Conservation (phyloP, 2,888 invertebrate genomes). For the Leptopilina drosophilae region DNA sequence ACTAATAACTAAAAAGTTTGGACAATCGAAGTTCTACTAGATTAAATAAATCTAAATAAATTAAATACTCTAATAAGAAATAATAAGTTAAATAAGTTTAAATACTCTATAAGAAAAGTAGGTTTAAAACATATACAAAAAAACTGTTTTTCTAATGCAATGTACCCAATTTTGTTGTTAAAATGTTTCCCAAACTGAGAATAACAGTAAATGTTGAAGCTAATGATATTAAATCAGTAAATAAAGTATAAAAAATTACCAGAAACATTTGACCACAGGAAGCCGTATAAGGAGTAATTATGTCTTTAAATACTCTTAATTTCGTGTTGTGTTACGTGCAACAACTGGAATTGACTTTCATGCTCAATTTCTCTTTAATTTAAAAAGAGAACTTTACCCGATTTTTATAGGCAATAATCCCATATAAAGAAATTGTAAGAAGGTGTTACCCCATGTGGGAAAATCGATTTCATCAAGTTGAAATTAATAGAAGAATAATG, state of each 20-base stretch:
- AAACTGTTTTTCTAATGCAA: no score
- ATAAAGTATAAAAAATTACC: not conserved
- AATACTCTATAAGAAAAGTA: no score
- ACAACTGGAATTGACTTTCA: constrained; percentile 20
- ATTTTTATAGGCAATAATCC: not conserved
- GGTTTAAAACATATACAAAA: no score
- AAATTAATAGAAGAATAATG: not conserved
- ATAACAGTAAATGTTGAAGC: not conserved
- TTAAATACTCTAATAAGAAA: no score
- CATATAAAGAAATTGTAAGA: constrained; percentile 19
- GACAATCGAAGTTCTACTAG: no score
- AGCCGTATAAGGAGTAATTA: constrained; percentile 24
- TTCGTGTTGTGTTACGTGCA: constrained; percentile 16
- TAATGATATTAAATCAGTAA: not conserved
- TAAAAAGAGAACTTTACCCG: not conserved
- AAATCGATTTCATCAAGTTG: constrained; percentile 8
- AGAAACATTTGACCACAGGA: not conserved
- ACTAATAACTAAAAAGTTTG: no score
- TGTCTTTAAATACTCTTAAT: constrained; percentile 12
- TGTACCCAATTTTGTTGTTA: no score
- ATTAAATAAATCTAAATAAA: no score
- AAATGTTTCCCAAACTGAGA: no score
- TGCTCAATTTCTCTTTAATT: constrained; percentile 6
- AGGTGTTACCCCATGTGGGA: not conserved
- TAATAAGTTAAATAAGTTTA: no score